Conservation (phyloP, 2,888 invertebrate genomes). For the Sarcophaga carnaria region DNA sequence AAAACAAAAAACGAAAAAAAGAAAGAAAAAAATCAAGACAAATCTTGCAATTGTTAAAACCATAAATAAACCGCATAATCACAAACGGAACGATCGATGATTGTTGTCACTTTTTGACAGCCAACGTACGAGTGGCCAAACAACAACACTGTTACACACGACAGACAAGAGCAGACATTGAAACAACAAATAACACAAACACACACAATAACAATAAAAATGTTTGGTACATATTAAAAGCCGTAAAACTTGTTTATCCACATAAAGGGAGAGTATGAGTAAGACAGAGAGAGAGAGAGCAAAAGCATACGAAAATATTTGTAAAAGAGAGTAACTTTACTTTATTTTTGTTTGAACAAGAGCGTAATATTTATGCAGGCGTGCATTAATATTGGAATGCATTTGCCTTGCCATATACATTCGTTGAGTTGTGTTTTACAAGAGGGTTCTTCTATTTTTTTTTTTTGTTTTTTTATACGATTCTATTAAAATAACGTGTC, state of each 20-base stretch:
- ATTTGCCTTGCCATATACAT: not conserved
- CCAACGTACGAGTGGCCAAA: slow-evolving; percentile 67
- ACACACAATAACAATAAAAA: slow-evolving; percentile 3
- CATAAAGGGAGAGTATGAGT: no score
- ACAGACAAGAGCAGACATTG: slow-evolving; percentile 69
- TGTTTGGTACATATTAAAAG: no score
- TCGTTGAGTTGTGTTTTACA: no score
- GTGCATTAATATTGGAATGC: not conserved
- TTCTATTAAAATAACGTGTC: no score
- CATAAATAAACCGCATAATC: slow-evolving; percentile 81
- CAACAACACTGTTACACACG: slow-evolving; percentile 62
- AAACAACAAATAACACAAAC: slow-evolving; percentile 47
- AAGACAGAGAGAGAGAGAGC: not conserved
- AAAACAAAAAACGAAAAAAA: no score
- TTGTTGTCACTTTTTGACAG: slow-evolving; percentile 81
- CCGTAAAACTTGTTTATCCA: no score
- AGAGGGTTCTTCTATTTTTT: not conserved
- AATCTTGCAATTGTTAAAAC: slow-evolving; percentile 80
- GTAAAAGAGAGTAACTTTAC: not conserved
- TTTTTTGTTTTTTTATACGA: no score
- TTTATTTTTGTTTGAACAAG: not conserved
- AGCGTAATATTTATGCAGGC: not conserved
- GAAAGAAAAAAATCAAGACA: slow-evolving; percentile 76
- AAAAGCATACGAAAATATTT: slow-evolving; percentile 10
- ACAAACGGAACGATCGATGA: slow-evolving; percentile 81